Conservation (phyloP, 2,888 invertebrate genomes). For the Caenorhabditis drosophilae region DNA sequence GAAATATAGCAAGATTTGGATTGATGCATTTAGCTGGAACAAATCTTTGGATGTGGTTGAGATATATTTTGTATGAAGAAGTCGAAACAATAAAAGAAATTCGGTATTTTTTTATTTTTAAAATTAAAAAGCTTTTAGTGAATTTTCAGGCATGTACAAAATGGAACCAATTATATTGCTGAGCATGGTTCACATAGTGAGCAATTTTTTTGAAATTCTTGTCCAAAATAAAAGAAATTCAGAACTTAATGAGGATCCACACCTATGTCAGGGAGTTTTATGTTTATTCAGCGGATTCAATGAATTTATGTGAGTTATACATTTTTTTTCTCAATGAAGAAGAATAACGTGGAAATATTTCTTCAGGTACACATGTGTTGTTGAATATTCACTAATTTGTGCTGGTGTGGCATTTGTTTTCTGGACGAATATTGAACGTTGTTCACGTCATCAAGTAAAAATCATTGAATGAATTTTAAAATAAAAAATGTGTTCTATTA, state of each 20-base stretch:
- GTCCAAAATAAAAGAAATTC: neutral
- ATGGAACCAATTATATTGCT: no score
- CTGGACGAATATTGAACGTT: conserved; percentile 49
- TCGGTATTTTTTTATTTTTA: conserved; percentile 13
- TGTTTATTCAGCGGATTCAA: conserved; percentile 53
- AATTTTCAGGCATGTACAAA: neutral
- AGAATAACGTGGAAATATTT: no score
- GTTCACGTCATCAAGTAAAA: no score
- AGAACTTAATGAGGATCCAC: conserved; percentile 10
- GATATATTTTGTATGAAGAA: conserved; percentile 56
- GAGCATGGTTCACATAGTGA: no score
- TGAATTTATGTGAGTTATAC: conserved; percentile 51
- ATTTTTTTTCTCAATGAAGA: no score
- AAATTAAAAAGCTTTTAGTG: no score
- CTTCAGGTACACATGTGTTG: conserved; percentile 56
- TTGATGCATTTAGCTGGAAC: conserved; percentile 55
- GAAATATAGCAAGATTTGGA: conserved; percentile 50
- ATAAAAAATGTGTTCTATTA: conserved; percentile 3
- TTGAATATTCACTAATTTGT: conserved; percentile 55
- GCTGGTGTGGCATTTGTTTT: conserved; percentile 57
- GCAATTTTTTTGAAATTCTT: no score
- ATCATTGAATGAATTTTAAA: conserved; percentile 1
- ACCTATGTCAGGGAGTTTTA: conserved; percentile 48
- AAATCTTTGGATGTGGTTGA: conserved; percentile 57
- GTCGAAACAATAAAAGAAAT: conserved; percentile 54